Evolutionary conservation across 2,113 vertebrate species (phyloP).

Genomic region (Mormoops blainvillei): DNA sequence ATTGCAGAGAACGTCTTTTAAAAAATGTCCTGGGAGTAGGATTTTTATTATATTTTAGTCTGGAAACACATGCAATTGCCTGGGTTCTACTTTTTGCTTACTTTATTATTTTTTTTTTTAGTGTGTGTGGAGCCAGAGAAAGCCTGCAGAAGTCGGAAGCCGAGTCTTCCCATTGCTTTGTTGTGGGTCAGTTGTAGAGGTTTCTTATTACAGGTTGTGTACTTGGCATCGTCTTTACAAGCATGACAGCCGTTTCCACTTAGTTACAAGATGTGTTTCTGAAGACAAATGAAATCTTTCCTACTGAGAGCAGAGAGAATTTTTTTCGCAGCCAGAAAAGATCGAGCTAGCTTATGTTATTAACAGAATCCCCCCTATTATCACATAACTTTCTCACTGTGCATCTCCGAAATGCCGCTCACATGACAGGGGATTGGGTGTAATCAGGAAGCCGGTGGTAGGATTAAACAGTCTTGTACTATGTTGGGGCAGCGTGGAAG

Average conservation of each 20-base stretch:
- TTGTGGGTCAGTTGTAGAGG: not conserved
- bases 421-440: not conserved
- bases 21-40: not conserved
- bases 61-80: not conserved
- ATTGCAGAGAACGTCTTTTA: not conserved
- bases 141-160: not conserved
- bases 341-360: not conserved
- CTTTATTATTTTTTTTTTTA: not conserved
- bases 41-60: not conserved
- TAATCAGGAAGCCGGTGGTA: not conserved
- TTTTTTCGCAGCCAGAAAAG: not conserved
- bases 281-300: constrained; percentile 29
- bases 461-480: not conserved
- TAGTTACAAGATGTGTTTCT: not conserved
- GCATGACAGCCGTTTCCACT: not conserved
- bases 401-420: not conserved
- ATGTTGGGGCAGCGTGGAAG: not conserved
- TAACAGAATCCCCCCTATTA: not conserved
- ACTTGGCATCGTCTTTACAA: not conserved
- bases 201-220: not conserved
- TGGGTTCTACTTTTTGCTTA: not conserved
- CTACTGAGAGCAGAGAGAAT: not conserved
- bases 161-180: not conserved
- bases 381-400: not conserved
- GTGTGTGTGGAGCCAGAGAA: not conserved